Base-by-base conservation (phyloP, 2,888 invertebrate species). In the Anticlea derivata region DNA sequence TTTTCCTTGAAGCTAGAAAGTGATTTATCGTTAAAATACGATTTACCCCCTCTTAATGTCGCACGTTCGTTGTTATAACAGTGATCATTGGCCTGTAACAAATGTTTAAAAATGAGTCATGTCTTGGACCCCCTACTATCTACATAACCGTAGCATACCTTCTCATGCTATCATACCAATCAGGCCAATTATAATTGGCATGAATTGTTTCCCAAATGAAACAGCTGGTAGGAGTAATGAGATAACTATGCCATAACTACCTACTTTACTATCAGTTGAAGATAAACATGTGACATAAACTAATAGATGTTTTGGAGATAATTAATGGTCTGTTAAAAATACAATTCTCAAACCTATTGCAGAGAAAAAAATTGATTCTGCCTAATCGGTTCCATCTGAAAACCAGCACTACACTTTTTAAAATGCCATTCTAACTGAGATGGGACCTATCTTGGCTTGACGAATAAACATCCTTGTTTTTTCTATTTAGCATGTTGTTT, bases 21-120 rank as follows among this genome's bases (percentile, higher is more conserved):
- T 17, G 20, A 34, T 30, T 12, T 20, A 30, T 8, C 7, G 27
- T 37, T 37, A n/a, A 30, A 37, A 26, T 13, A 27, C 3, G 6
- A 31, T 33, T 27, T 10, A 31, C 5, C 22, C 11, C 23, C 5
- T 35, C 29, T 2, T 10, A 7, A n/a, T n/a, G 30, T 20, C 7
- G 3, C 39, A 17, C 20, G 22, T 5, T 11, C n/a, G 6, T 27
- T n/a, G 10, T 7, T 27, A 2, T 17, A 10, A 26, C n/a, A 10
- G 6, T 40, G 31, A 17, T 40, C 33, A 61, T 66, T 64, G 61
- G 63, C 65, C 68, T 57, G 43, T 46, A 60, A 65, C 58, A 60
- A 55, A 48, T 65, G 55, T 60, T 48, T 48, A 60, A 50, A 47
- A 69, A 63, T 75, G 74, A 76, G 50, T 78, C 75, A 78, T 54